Base-by-base conservation (phyloP, 2,797 vertebrate species). In the Stomatorhinus walkeri region DNA sequence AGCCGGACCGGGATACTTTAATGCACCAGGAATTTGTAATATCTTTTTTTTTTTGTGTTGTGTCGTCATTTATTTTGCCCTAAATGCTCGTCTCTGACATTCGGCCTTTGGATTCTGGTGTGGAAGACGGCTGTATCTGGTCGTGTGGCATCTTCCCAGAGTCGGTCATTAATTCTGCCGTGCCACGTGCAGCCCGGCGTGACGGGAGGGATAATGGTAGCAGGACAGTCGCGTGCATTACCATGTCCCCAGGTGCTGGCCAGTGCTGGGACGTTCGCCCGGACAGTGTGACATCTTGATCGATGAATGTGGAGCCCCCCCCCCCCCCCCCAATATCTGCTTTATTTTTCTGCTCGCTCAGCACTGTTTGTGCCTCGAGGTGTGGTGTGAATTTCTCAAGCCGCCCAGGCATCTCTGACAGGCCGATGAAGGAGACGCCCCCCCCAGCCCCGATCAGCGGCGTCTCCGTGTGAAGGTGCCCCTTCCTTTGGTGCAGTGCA, bases 201-300 rank as follows among this genome's bases (percentile, higher is more conserved):
- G 72, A 19, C 7, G 6, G 72, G 16, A 43, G 76, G 19, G 40
- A 79, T 79, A 79, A 46, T 46, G 16, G 72, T 40, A 6, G 32
- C 32, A 40, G 2, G 56, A 72, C 88, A 10, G 46, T 24, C 7
- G n/a, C n/a, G 49, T 3, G 10, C 64, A 48, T 89, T 79, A 43
- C 43, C 88, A 54, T 43, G 59, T 87, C 61, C 88, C 64, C 32
- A 52, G 84, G 84, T 72, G 59, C 64, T n/a, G 49, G 19, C 9
- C 46, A 2, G 88, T 43, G 22, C 10, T 9, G 22, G 3, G 1
- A 16, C 89, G 76, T 90, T 49, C 88, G 88, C 91, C 76, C 85
- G 87, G 91, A 91, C 89, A 79, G 24, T 46, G 46, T 93, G 93
- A 91, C 93, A 92, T 87, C 52, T 89, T 94, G 93, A 94, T 94